Conservation (phyloP, 2,888 invertebrate species). For the Achlya flavicornis region DNA sequence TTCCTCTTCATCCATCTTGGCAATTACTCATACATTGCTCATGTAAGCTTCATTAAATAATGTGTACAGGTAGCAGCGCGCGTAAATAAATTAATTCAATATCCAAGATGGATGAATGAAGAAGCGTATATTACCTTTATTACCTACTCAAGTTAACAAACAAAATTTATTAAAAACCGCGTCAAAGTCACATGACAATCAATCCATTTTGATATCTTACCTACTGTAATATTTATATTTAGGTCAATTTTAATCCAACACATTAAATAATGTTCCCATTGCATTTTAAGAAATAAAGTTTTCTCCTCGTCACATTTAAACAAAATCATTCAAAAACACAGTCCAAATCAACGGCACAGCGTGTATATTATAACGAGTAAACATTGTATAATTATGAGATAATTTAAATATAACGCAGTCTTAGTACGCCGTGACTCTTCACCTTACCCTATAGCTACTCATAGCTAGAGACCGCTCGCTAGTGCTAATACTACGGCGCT, state of each 20-base stretch:
- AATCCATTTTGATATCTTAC: too few relatives aligned
- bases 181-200: too few relatives aligned
- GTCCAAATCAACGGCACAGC: slow-evolving; percentile 34
- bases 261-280: too few relatives aligned
- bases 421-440: slow-evolving; percentile 68
- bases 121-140: background rate
- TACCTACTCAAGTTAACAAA: background rate
- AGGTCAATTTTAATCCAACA: too few relatives aligned
- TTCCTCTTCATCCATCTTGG: background rate
- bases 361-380: slow-evolving; percentile 63
- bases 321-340: background rate
- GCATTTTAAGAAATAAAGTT: background rate
- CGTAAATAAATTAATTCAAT: background rate
- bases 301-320: background rate
- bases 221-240: too few relatives aligned
- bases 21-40: background rate
- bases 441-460: slow-evolving; percentile 54
- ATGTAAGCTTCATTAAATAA: background rate
- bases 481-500: slow-evolving; percentile 58
- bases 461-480: slow-evolving; percentile 59
- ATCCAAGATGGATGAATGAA: background rate
- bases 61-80: background rate
- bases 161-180: too few relatives aligned
- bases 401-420: slow-evolving; percentile 71
- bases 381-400: slow-evolving; percentile 58